Conservation (phyloP, 2,888 invertebrate genomes). For the Aquatica leii region DNA sequence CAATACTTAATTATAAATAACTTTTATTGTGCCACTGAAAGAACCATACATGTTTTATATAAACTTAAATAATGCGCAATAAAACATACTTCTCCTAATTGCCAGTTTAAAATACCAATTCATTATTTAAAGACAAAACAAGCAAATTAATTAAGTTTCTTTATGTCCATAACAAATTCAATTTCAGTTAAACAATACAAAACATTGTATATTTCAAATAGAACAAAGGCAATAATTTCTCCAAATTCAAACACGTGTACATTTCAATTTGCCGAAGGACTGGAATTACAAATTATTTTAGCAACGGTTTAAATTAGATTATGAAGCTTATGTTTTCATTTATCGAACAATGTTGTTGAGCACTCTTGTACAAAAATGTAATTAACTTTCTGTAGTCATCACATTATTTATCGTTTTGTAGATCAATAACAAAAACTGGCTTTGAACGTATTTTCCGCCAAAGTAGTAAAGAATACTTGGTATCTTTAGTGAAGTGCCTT, state of each 20-base stretch:
- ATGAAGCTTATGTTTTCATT: neutral
- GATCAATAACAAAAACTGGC: conserved; percentile 16
- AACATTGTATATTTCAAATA: too few species aligned
- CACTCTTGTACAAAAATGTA: neutral
- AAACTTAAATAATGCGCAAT: too few species aligned
- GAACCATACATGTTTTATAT: too few species aligned
- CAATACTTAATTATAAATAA: too few species aligned
- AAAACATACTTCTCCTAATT: too few species aligned
- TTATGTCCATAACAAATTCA: conserved; percentile 3
- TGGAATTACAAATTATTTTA: too few species aligned
- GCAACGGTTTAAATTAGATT: too few species aligned
- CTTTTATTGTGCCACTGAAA: too few species aligned
- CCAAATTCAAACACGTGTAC: neutral
- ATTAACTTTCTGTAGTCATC: conserved; percentile 1
- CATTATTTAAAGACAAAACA: conserved; percentile 4
- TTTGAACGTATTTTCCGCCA: conserved; percentile 25
- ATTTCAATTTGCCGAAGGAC: too few species aligned
- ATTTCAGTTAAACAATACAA: neutral
- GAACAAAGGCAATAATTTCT: neutral
- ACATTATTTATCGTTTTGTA: neutral
- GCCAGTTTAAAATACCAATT: neutral
- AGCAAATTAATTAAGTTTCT: conserved; percentile 9
- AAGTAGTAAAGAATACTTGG: conserved; percentile 24
- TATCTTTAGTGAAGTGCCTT: conserved; percentile 30
- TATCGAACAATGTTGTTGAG: neutral